phyloP scores from a whole-genome alignment of 2,888 invertebrate genomes.

The Gibbula magus region DNA sequence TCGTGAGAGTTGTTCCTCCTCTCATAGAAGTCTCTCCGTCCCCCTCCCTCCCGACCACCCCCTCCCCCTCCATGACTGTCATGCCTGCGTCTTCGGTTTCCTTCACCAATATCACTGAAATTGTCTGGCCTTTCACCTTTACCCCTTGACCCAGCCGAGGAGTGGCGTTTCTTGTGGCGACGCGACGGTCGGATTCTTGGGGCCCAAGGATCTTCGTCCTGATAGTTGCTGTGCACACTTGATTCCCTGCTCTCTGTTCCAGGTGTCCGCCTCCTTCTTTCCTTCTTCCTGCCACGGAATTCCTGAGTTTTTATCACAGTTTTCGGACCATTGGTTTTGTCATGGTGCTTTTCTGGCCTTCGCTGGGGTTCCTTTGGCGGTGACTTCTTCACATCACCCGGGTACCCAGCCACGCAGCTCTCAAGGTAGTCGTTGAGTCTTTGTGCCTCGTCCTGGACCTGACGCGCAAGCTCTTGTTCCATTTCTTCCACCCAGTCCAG shows the following conservation, averaged over 20 bases:
- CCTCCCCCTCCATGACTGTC: constrained; percentile 29
- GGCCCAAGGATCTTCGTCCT: constrained; percentile 34
- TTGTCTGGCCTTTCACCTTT: constrained; percentile 26
- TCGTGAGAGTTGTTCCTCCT: constrained; percentile 24
- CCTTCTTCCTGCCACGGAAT: constrained; percentile 29
- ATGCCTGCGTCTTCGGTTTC: constrained; percentile 28
- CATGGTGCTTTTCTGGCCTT: not conserved
- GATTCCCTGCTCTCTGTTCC: constrained; percentile 47
- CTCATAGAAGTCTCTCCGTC: constrained; percentile 27
- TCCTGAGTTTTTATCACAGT: not conserved
- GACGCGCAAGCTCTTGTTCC: constrained; percentile 59
- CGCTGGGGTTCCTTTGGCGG: not conserved
- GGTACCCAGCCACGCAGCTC: constrained; percentile 31
- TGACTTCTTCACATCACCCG: not conserved
- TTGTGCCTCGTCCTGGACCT: constrained; percentile 65
- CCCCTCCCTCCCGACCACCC: constrained; percentile 10
- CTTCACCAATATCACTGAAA: constrained; percentile 36
- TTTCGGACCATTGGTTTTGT: not conserved
- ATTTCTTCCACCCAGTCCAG: constrained; percentile 67
- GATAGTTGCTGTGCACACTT: constrained; percentile 51
- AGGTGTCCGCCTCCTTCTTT: constrained; percentile 19
- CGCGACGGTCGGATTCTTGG: constrained; percentile 35
- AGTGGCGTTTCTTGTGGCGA: constrained; percentile 39
- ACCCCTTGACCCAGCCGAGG: constrained; percentile 40
- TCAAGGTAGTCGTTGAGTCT: constrained; percentile 63